A percentile compares a stretch with the other conserved stretches of the same genome.
phyloP scores from a whole-genome alignment of 1,140 invertebrate species.

The Brachionus rotundiformis region DNA sequence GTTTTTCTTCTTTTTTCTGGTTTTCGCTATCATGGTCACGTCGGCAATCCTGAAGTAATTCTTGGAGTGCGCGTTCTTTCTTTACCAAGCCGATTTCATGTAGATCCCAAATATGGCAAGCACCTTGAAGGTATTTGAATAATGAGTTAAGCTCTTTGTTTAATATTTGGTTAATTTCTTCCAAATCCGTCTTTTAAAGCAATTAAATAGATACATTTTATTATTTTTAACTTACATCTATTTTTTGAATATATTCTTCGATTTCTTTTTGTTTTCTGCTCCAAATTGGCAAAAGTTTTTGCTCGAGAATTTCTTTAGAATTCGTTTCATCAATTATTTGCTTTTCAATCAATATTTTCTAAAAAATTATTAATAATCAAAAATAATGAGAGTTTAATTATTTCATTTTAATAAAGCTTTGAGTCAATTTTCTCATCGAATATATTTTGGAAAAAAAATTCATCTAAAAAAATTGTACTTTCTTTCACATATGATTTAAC shows the following conservation, averaged over 20 bases:
- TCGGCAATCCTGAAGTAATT: constrained; percentile 60
- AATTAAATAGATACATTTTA: constrained; percentile 1
- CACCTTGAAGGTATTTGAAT: constrained; percentile 62
- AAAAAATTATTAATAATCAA: too few relatives aligned
- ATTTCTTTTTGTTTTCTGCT: constrained; percentile 50
- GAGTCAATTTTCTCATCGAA: too few relatives aligned
- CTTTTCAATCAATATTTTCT: constrained; percentile 40
- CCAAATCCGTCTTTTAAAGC: constrained; percentile 57
- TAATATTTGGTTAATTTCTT: constrained; percentile 57
- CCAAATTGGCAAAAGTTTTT: constrained; percentile 39
- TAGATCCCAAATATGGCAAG: constrained; percentile 63
- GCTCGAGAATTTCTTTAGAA: constrained; percentile 45
- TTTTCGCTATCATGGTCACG: constrained; percentile 61
- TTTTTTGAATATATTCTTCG: constrained; percentile 43
- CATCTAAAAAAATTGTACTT: too few relatives aligned
- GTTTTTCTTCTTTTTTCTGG: constrained; percentile 62
- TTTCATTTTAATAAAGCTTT: too few relatives aligned
- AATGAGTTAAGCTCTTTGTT: constrained; percentile 57
- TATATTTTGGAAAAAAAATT: too few relatives aligned
- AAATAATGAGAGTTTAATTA: too few relatives aligned
- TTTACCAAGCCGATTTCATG: constrained; percentile 62
- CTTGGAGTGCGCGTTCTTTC: constrained; percentile 61
- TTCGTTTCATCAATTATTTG: constrained; percentile 28
- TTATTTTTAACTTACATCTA: background rate
- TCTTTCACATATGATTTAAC: too few relatives aligned